These are phyloP conservation scores for Dolomedes plantarius DNA, from an alignment of 2,888 invertebrate genomes.

Conservation along the genomic window DNA sequence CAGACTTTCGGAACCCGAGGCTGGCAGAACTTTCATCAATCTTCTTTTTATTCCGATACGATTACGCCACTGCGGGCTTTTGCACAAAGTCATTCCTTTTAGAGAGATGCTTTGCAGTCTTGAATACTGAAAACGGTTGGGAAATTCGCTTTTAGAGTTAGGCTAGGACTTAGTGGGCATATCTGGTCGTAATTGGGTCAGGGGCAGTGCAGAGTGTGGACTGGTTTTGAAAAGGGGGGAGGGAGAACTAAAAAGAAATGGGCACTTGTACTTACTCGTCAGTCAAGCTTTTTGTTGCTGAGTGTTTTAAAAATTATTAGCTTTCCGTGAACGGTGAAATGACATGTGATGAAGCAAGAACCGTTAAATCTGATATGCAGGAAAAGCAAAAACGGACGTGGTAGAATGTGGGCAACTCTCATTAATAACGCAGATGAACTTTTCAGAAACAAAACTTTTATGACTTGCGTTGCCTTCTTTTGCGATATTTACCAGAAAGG, in stretches of 20 bases:
- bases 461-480: too few species aligned
- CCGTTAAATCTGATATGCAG: background rate
- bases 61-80: background rate
- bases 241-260: background rate
- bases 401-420: background rate
- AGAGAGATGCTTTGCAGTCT: background rate
- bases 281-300: background rate
- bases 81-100: background rate
- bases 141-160: background rate
- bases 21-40: background rate
- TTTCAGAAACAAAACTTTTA: too few species aligned
- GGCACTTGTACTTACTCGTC: background rate
- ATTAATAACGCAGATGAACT: too few species aligned
- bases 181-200: constrained; percentile 54
- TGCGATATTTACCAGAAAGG: too few species aligned
- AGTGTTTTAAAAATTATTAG: background rate
- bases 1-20: background rate
- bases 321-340: background rate
- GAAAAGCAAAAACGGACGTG: background rate
- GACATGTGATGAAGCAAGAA: background rate
- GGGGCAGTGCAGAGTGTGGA: constrained; percentile 34
- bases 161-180: constrained; percentile 33
- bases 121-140: background rate
- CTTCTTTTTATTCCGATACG: background rate
- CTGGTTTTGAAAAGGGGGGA: constrained; percentile 35